Evolutionary conservation across 1,140 invertebrate genomes (phyloP), one percentile per base, ranked within the genome.

Genomic region (Musca domestica): DNA sequence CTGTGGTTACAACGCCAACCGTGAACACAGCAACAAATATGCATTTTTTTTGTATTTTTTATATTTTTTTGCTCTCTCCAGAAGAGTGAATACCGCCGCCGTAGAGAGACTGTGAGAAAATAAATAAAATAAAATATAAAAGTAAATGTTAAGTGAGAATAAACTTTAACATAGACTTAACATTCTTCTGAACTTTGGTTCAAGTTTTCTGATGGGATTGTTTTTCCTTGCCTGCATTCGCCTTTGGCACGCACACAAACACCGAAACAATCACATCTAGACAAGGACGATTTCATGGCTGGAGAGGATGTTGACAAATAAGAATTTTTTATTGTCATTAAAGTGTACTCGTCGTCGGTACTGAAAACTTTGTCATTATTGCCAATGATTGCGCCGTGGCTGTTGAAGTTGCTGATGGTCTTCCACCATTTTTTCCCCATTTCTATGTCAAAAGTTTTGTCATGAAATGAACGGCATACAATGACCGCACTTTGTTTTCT

Each of bases 291-390:
- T 41, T 41, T 41, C 12, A 41, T 41, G 12, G 34, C 34, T 41
- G 34, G 34, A 41, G 34, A 27, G 52, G 22, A 56, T 56, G 52
- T 27, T 27, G 52, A 56, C 52, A 56, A 56, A 27, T 56, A n/a
- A 27, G 52, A 41, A 56, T 27, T 49, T 49, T 17, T 49, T 49
- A 56, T 56, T 56, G 23, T 15, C 52, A 56, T 56, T 56, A 56
- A 56, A 61, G 56, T 61, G 56, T 61, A 41, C 34, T 41, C 34
- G 34, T 41, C 34, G 34, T 41, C 34, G 34, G 34, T 12, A 12
- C 34, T 41, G 34, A 41, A 61, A 61, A 61, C 27, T 61, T 61
- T 61, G 27, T 61, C 27, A 61, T 61, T 61, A 61, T 61, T 34
- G 17, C 56, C 56, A 61, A 41, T 41, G 34, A 41, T 41, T 41